Percentiles rank a stretch among this genome's conserved stretches.
Conservation (phyloP, 2,888 invertebrate genomes). For the Antheraea yamamai region DNA sequence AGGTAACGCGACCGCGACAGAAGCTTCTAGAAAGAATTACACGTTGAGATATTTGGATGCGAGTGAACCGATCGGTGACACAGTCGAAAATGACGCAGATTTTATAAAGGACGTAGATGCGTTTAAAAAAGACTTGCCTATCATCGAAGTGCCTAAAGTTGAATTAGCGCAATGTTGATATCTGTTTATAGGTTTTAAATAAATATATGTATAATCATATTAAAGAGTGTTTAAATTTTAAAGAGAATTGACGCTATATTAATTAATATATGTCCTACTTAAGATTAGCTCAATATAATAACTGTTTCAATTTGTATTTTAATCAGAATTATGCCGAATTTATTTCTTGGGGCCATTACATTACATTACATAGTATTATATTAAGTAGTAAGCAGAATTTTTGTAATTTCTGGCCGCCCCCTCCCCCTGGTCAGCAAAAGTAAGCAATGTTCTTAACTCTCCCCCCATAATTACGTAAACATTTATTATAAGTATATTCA, state of each 20-base stretch:
- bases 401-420: too few relatives aligned
- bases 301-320: too few relatives aligned
- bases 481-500: too few relatives aligned
- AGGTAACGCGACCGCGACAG: slow-evolving; percentile 31
- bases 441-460: too few relatives aligned
- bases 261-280: background rate
- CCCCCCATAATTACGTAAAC: too few relatives aligned
- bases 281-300: background rate
- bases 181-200: background rate
- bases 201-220: background rate
- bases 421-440: too few relatives aligned
- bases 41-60: slow-evolving; percentile 54
- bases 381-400: too few relatives aligned
- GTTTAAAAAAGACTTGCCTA: slow-evolving; percentile 52
- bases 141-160: slow-evolving; percentile 36
- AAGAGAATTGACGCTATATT: background rate
- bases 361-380: too few relatives aligned
- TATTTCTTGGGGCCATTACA: background rate
- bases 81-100: slow-evolving; percentile 45
- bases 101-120: slow-evolving; percentile 56
- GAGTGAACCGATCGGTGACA: slow-evolving; percentile 48
- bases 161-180: background rate
- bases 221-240: background rate
- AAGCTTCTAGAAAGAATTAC: slow-evolving; percentile 41
- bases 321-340: background rate